A percentile compares a stretch with the other conserved stretches of the same genome.
These are phyloP conservation scores for Lepus europaeus DNA, from an alignment of 2,113 vertebrate species.

Conservation along the genomic window DNA sequence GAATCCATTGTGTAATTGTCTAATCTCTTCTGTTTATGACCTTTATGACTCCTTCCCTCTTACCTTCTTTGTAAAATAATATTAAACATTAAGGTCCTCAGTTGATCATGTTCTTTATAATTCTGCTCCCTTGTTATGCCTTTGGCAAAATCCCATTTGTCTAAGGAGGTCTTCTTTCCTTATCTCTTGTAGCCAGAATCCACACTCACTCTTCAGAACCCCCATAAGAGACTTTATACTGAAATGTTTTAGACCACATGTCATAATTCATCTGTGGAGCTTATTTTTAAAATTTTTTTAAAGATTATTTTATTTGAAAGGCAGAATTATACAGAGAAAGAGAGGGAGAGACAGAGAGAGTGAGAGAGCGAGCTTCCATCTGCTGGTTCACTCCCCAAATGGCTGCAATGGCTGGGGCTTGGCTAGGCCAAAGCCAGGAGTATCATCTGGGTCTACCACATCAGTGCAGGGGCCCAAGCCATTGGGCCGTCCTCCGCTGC, in stretches of 20 bases:
- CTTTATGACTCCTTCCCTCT: neutral
- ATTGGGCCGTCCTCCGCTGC: no score
- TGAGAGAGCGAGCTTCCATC: no score
- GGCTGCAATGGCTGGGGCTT: no score
- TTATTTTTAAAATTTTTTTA: neutral
- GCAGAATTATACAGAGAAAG: no score
- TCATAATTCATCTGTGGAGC: neutral
- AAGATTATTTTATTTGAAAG: no score
- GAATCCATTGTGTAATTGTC: neutral
- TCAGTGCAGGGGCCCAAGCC: no score
- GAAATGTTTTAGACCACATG: neutral
- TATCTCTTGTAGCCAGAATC: neutral
- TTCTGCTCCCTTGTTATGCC: neutral
- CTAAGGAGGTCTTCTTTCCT: neutral
- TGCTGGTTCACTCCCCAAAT: no score
- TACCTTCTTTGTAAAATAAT: neutral
- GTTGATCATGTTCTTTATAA: neutral
- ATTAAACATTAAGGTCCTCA: neutral
- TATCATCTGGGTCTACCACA: no score
- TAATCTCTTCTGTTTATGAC: neutral
- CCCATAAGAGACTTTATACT: conserved; percentile 21
- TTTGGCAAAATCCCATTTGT: neutral
- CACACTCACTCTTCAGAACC: neutral
- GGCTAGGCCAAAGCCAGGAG: no score
- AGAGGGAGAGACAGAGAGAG: no score